Conservation (phyloP, 2,888 invertebrate genomes). For the Eurytoma californica region DNA sequence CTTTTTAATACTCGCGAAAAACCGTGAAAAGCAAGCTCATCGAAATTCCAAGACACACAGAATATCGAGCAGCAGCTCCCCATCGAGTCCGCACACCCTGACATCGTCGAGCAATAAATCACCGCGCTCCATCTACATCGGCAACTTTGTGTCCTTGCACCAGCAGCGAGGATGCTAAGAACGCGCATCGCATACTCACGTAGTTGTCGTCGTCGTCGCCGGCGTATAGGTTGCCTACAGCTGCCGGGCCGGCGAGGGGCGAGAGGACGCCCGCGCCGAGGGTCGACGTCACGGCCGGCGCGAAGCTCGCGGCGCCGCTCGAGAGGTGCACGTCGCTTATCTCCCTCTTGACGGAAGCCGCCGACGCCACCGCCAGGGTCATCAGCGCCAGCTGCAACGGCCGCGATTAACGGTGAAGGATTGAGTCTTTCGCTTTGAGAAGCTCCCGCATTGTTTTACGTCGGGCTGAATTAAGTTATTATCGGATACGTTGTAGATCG, state of each 20-base stretch:
- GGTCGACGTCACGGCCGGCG: background rate
- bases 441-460: slow-evolving; percentile 1
- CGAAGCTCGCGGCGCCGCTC: slow-evolving; percentile 7
- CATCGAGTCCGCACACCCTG: too few species aligned
- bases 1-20: too few species aligned
- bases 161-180: background rate
- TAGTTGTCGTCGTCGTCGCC: slow-evolving; percentile 14
- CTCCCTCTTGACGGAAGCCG: slow-evolving; percentile 16
- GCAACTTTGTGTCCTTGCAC: background rate
- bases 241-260: slow-evolving; percentile 17
- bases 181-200: slow-evolving; percentile 29
- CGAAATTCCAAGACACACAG: too few species aligned
- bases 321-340: slow-evolving; percentile 25
- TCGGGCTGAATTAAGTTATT: too few species aligned
- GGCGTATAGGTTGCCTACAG: slow-evolving; percentile 37
- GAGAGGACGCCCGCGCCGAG: slow-evolving; percentile 2
- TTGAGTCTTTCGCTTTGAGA: background rate
- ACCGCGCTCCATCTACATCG: background rate
- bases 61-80: too few species aligned
- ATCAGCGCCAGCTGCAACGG: background rate
- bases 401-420: background rate
- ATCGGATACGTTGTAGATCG: too few species aligned
- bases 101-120: background rate
- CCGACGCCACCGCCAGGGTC: background rate
- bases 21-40: too few species aligned